phyloP scores from a whole-genome alignment of 2,113 vertebrate species.

The Protobothrops flavoviridis region DNA sequence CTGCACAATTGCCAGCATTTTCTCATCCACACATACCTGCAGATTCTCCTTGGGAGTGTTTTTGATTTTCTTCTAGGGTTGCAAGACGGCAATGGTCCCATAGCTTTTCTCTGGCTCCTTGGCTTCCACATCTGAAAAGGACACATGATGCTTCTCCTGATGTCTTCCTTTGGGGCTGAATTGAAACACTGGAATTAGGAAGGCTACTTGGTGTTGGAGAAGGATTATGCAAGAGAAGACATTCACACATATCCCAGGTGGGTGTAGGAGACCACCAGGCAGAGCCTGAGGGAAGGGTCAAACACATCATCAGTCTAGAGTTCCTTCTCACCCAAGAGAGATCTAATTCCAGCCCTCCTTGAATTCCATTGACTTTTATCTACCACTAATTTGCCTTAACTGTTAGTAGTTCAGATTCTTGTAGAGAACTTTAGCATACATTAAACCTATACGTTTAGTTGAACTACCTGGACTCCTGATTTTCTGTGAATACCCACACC shows the following conservation, averaged over 20 bases:
- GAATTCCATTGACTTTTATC: no score
- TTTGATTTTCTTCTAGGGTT: background rate
- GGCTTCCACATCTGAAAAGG: background rate
- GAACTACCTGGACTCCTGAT: no score
- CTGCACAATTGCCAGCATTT: background rate
- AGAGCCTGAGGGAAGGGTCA: no score
- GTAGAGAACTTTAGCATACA: no score
- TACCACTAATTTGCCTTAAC: no score
- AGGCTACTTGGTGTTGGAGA: background rate
- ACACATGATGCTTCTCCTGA: background rate
- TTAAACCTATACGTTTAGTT: no score
- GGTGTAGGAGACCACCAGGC: background rate
- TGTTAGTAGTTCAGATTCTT: no score
- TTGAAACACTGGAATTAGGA: background rate
- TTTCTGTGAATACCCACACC: background rate
- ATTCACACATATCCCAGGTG: background rate
- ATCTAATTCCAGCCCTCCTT: no score
- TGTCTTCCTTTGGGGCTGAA: no score
- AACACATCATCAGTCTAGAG: no score
- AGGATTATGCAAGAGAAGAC: background rate
- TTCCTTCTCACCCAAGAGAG: no score
- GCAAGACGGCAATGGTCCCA: background rate
- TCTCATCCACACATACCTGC: background rate
- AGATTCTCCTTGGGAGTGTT: background rate
- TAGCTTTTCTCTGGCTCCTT: background rate